Evolutionary conservation across 2,888 invertebrate genomes (phyloP), one percentile per base, ranked within the genome.

Genomic region (Corythucha ciliata): DNA sequence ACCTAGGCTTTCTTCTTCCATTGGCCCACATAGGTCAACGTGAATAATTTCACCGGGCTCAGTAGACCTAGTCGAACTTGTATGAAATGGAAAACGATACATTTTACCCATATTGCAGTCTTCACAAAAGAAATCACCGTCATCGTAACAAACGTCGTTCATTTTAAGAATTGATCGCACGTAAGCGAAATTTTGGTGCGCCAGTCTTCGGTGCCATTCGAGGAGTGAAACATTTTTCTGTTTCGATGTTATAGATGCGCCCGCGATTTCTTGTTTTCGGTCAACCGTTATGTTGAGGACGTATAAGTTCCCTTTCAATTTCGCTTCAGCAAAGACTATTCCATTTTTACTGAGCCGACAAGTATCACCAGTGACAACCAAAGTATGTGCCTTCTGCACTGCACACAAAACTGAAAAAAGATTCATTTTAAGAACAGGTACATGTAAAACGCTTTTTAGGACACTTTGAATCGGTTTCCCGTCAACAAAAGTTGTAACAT

Each of bases 11-110:
- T n/a, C n/a, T n/a, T 16, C 37, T 24, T 48, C 48, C 40, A 48
- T 40, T 5, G 39, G 39, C 4, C 48, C 48, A 29, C 25, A 51
- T 10, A 45, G 20, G 32, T 52, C 21, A 4, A 45, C 36, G 27
- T 50, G 52, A 39, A 46, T 14, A 12, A 46, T 14, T 27, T 52
- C 33, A 21, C 46, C 25, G n/a, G 46, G 40, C 21, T 47, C 12
- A 16, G 22, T n/a, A 20, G 34, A 22, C 33, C 22, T 52, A 2
- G 39, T 20, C 16, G 14, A 12, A 52, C 52, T 45, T 4, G n/a
- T 20, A 26, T 29, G 22, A 47, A 46, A 52, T n/a, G 52, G 20
- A 16, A 39, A 12, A 20, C 40, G 10, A 32, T 36, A 29, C 26
- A 26, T 25, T 22, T 52, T 52, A 12, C 46, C 27, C 12, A 32